Conservation (phyloP, 2,797 vertebrate genomes). For the Dryobates pubescens region DNA sequence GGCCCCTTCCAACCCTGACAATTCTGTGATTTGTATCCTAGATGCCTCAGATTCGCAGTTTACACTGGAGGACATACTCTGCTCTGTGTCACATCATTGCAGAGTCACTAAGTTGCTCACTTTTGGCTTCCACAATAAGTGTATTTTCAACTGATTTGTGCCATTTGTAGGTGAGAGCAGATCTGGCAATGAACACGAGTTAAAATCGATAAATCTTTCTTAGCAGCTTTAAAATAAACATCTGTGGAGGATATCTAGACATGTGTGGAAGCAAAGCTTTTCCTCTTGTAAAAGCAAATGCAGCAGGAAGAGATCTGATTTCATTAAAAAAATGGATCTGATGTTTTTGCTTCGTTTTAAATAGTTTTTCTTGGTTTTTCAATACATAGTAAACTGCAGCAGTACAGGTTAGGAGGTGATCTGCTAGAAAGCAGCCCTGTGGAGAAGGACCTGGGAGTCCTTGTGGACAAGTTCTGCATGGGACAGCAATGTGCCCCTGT, state of each 20-base stretch:
- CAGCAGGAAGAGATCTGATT: not conserved
- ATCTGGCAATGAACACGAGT: slow-evolving; percentile 12
- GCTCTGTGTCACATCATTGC: slow-evolving; percentile 1
- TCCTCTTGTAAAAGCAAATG: not conserved
- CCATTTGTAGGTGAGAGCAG: slow-evolving; percentile 29
- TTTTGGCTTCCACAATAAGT: slow-evolving; percentile 35
- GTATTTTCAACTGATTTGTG: slow-evolving; percentile 40
- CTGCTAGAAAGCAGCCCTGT: too few species aligned
- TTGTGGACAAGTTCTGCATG: too few species aligned
- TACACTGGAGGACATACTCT: not conserved
- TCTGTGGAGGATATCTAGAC: slow-evolving; percentile 36
- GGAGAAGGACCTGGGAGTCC: too few species aligned
- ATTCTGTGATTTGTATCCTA: not conserved
- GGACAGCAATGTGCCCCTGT: too few species aligned
- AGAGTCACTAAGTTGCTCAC: slow-evolving; percentile 13
- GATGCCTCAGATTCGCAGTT: not conserved
- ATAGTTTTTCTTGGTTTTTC: not conserved
- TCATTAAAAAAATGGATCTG: not conserved
- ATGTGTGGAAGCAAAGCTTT: slow-evolving; percentile 9
- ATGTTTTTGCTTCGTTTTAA: not conserved
- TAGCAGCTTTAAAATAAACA: slow-evolving; percentile 46
- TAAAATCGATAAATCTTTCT: slow-evolving; percentile 2
- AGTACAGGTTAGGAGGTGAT: too few species aligned
- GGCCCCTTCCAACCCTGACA: too few species aligned
- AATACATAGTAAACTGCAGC: too few species aligned